These are phyloP conservation scores for Clostera curtula DNA, from an alignment of 2,888 invertebrate genomes.

Conservation along the genomic window DNA sequence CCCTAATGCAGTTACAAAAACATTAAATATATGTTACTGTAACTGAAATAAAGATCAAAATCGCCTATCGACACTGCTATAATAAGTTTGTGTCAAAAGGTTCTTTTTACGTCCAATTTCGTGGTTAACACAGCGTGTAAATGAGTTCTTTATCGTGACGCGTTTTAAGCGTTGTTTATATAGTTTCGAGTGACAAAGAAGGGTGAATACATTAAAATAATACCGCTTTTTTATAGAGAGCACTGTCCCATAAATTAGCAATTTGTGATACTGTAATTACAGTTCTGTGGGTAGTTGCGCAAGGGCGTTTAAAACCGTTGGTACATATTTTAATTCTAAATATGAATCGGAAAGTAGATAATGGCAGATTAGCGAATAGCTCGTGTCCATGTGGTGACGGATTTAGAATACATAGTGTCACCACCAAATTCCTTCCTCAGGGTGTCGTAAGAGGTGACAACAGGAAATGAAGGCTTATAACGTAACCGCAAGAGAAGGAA, in stretches of 20 bases:
- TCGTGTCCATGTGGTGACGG: too few species aligned
- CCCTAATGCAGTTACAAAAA: conserved; percentile 4
- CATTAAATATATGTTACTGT: conserved; percentile 5
- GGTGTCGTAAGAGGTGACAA: too few species aligned
- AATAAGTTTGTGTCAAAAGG: conserved; percentile 28
- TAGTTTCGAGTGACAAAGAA: conserved; percentile 38
- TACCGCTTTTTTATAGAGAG: conserved; percentile 17
- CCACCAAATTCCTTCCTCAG: too few species aligned
- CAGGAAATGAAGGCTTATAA: too few species aligned
- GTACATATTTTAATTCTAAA: too few species aligned
- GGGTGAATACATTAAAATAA: conserved; percentile 64
- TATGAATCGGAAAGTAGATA: too few species aligned
- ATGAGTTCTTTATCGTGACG: conserved; percentile 68
- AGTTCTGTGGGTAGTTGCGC: too few species aligned
- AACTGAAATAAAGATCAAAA: conserved; percentile 16
- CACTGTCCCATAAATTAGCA: conserved; percentile 16
- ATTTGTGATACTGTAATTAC: conserved; percentile 9
- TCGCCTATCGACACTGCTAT: conserved; percentile 13
- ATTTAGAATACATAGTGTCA: too few species aligned
- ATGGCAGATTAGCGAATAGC: too few species aligned
- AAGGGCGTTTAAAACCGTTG: too few species aligned
- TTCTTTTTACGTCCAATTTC: conserved; percentile 62
- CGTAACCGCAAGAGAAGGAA: too few species aligned
- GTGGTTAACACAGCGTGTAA: conserved; percentile 68
- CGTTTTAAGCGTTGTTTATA: conserved; percentile 61